phyloP scores from a whole-genome alignment of 2,797 vertebrate species.

The Pantherophis alleghaniensis region DNA sequence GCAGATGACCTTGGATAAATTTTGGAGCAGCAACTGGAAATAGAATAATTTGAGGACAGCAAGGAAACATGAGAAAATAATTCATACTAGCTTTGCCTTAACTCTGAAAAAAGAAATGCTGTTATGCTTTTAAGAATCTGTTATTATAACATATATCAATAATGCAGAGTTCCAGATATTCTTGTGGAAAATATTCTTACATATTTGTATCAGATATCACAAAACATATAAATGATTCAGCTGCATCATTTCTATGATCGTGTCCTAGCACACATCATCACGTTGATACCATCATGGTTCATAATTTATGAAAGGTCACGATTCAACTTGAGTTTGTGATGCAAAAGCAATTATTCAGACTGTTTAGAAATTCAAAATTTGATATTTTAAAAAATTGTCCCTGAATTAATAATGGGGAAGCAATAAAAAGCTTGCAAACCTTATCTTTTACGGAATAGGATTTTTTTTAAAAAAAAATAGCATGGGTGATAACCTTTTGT shows the following conservation, averaged over 20 bases:
- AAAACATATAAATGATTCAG: neutral
- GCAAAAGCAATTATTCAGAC: neutral
- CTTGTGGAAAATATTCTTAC: neutral
- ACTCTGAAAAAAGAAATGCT: neutral
- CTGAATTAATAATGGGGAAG: neutral
- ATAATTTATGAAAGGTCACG: neutral
- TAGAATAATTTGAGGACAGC: neutral
- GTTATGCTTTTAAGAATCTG: neutral
- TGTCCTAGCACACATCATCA: neutral
- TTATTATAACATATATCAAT: neutral
- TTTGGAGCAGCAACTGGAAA: neutral
- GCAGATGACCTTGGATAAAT: neutral
- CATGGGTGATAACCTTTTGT: neutral
- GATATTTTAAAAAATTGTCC: neutral
- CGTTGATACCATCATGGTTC: neutral
- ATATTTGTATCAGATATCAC: neutral
- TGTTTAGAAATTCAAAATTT: neutral
- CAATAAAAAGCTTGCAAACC: neutral
- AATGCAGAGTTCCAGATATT: neutral
- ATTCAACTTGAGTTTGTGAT: neutral
- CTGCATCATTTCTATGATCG: neutral
- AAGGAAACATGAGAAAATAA: neutral
- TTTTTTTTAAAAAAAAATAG: neutral
- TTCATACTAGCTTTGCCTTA: neutral
- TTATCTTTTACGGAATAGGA: neutral